Evolutionary conservation across 1,140 invertebrate species (phyloP).

Genomic region (Drosophila athabasca): DNA sequence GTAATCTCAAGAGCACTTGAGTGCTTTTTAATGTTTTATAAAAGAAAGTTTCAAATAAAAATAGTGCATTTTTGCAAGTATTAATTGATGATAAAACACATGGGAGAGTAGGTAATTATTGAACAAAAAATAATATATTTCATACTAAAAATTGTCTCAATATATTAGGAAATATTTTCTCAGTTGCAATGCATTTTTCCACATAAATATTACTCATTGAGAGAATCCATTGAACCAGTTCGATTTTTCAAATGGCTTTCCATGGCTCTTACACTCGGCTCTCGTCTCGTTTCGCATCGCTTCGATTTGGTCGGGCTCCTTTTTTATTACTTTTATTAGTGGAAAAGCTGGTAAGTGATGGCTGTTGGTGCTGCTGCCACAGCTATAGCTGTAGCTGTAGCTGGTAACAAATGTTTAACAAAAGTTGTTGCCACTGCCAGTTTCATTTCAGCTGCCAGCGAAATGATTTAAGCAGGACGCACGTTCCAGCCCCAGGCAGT

Average conservation of each 20-base stretch:
- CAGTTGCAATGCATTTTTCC: too few species aligned
- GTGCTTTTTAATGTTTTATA: too few species aligned
- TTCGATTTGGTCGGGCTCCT: constrained; percentile 37
- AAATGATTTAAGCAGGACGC: constrained; percentile 75
- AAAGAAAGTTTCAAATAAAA: too few species aligned
- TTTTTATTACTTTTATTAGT: constrained; percentile 70
- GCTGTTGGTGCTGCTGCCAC: constrained; percentile 30
- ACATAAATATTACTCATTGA: too few species aligned
- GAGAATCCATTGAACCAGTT: too few species aligned
- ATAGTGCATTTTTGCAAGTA: too few species aligned
- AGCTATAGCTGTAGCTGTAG: constrained; percentile 23
- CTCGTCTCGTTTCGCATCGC: constrained; percentile 21
- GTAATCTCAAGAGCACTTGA: too few species aligned
- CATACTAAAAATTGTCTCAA: too few species aligned
- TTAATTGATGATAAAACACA: too few species aligned
- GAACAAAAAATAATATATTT: too few species aligned
- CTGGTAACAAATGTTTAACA: constrained; percentile 69
- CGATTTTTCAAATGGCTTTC: constrained; percentile 6
- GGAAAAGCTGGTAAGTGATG: constrained; percentile 51
- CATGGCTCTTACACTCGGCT: constrained; percentile 13
- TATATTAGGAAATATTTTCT: too few species aligned
- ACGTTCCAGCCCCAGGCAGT: constrained; percentile 48
- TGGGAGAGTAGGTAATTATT: too few species aligned
- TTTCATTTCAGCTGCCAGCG: constrained; percentile 74
- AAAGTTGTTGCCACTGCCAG: constrained; percentile 69